A percentile compares a stretch with the other conserved stretches of the same genome.
phyloP scores from a whole-genome alignment of 2,888 invertebrate genomes.

The Netelia inedita region DNA sequence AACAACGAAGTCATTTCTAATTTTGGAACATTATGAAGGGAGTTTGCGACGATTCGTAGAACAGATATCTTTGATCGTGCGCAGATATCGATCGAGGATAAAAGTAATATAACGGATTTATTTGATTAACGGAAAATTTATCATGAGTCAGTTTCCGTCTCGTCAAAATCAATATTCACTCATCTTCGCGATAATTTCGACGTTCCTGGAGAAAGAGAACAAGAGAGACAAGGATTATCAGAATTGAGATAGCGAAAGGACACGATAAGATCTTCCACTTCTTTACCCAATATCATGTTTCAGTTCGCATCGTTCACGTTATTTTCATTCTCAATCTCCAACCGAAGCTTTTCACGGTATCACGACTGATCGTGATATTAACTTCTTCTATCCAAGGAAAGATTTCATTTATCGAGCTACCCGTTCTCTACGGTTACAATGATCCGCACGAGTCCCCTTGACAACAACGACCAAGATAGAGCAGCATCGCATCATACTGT shows the following conservation, averaged over 20 bases:
- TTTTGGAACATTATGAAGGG: not conserved
- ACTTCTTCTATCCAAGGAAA: not conserved
- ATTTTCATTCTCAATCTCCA: constrained; percentile 11
- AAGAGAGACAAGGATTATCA: not conserved
- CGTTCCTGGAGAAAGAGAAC: not conserved
- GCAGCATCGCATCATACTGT: constrained; percentile 65
- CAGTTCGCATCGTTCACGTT: constrained; percentile 40
- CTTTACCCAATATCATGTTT: constrained; percentile 16
- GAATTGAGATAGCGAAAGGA: constrained; percentile 16
- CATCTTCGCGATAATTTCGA: not conserved
- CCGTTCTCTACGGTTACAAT: constrained; percentile 14
- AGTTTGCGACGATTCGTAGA: not conserved
- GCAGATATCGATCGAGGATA: not conserved
- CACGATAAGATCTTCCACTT: constrained; percentile 29
- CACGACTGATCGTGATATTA: not conserved
- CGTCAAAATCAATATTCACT: constrained; percentile 10
- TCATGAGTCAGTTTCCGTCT: not conserved
- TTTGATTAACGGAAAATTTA: not conserved
- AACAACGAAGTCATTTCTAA: not conserved
- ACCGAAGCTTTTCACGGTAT: not conserved
- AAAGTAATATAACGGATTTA: constrained; percentile 3
- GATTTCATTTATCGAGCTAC: not conserved
- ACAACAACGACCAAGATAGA: constrained; percentile 69
- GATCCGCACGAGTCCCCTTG: constrained; percentile 42
- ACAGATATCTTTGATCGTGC: not conserved